These are phyloP conservation scores for Pogonognathellus flavescens DNA, from an alignment of 1,140 invertebrate genomes.

Conservation along the genomic window DNA sequence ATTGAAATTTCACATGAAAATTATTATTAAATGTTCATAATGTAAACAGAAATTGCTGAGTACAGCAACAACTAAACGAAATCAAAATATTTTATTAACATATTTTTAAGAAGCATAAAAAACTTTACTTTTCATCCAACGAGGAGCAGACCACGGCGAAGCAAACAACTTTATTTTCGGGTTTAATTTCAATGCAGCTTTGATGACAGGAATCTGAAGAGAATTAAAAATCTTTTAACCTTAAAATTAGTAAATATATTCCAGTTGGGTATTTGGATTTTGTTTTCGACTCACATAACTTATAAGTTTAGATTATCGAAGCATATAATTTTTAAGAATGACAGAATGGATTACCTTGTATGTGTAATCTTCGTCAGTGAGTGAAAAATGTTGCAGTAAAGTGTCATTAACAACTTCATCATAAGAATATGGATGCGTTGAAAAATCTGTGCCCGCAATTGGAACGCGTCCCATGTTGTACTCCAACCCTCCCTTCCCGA, in stretches of 20 bases:
- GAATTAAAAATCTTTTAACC: not conserved
- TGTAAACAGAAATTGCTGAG: too few species aligned
- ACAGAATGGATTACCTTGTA: conserved; percentile 73
- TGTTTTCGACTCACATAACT: too few species aligned
- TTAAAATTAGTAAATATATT: too few species aligned
- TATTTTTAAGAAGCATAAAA: too few species aligned
- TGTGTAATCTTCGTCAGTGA: conserved; percentile 77
- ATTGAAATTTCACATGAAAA: not conserved
- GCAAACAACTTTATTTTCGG: conserved; percentile 75
- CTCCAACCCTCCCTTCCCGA: conserved; percentile 74
- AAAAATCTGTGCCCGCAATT: conserved; percentile 88
- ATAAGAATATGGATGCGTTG: conserved; percentile 78
- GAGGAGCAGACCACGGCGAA: conserved; percentile 86
- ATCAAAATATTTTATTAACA: too few species aligned
- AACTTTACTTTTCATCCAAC: conserved; percentile 95
- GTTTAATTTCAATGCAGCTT: conserved; percentile 71
- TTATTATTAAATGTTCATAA: not conserved
- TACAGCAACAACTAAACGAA: too few species aligned
- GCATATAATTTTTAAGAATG: too few species aligned
- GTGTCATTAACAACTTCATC: conserved; percentile 76
- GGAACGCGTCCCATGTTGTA: conserved; percentile 84
- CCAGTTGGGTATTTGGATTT: too few species aligned
- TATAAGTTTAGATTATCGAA: too few species aligned
- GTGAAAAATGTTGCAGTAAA: conserved; percentile 77
- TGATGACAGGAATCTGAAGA: conserved; percentile 78